phyloP scores from a whole-genome alignment of 2,888 invertebrate species.

The Dendrolimus pini region DNA sequence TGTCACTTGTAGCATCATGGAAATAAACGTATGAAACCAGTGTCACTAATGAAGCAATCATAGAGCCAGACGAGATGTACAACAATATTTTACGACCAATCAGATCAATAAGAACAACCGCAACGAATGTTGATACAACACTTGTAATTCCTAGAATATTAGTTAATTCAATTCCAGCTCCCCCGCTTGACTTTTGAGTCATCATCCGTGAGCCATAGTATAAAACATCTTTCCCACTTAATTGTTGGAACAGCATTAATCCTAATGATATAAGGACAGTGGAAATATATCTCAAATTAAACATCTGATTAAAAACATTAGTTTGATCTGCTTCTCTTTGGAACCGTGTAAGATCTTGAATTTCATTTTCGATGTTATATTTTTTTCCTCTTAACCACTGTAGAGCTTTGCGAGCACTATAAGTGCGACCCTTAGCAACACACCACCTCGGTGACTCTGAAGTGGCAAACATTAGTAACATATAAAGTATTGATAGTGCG shows the following conservation, averaged over 20 bases:
- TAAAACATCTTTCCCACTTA: conserved; percentile 78
- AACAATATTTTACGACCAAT: conserved; percentile 92
- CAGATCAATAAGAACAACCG: conserved; percentile 90
- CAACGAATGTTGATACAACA: conserved; percentile 30
- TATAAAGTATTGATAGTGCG: conserved; percentile 84
- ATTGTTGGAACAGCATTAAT: conserved; percentile 96
- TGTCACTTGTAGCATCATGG: conserved; percentile 35
- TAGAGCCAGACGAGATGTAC: conserved; percentile 87
- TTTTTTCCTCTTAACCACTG: conserved; percentile 89
- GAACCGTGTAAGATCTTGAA: conserved; percentile 82
- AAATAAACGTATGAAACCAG: conserved; percentile 80
- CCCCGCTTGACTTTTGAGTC: too few species aligned
- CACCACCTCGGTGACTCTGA: conserved; percentile 97
- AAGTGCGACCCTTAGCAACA: conserved; percentile 84
- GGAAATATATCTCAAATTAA: conserved; percentile 81
- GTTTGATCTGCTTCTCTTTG: conserved; percentile 82
- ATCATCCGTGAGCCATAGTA: too few species aligned
- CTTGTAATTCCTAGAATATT: too few species aligned
- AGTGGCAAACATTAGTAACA: conserved; percentile 86
- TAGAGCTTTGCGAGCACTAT: conserved; percentile 86
- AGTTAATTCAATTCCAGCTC: too few species aligned
- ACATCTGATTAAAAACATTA: conserved; percentile 79
- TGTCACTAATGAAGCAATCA: conserved; percentile 83
- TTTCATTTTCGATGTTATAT: conserved; percentile 86
- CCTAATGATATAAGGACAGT: conserved; percentile 89